Base-by-base conservation (phyloP, 1,140 invertebrate genomes). In the Bombus impatiens region DNA sequence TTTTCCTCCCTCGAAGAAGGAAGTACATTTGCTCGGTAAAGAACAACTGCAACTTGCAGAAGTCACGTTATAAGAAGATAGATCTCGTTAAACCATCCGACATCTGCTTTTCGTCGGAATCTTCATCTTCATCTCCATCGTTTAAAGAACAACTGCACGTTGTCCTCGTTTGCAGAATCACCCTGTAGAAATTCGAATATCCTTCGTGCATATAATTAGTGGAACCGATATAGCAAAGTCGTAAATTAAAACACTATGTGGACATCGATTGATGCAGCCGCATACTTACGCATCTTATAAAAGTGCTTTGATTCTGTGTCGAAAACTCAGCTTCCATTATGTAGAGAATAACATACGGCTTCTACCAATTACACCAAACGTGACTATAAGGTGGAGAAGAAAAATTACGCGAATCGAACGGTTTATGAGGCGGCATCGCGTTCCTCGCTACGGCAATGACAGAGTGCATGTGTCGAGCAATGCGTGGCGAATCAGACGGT, bases 401-500 rank as follows among this genome's bases (percentile, higher is more conserved):
- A 32, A 40, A 84, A 65, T 74, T 47, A 44, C 65, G 37, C 59
- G 44, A 40, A 40, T 86, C 32, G 82, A 57, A 79, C 82, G 78
- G 77, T 86, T 67, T 59, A 25, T 59, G 65, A n/a, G n/a, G 70
- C 57, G 42, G 40, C n/a, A 37, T 37, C 40, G 59, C 65, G 65
- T 35, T 67, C 62, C 8, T 67, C 65, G 32, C 65, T n/a, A 67
- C n/a, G 32, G 32, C 1, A 35, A 32, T 8, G 65, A 67, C n/a
- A 68, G 15, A 37, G 47, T 84, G 82, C 82, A 87, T 87, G 74
- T 87, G 88, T 84, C 80, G 76, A 86, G 25, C 86, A 78, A 89
- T 78, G 89, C 82, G 81, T 82, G 84, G 88, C 78, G 78, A 88
- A 90, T 90, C 86, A 78, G 83, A 78, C 81, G 86, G 88, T 74